These are phyloP conservation scores for Mantis religiosa DNA, from an alignment of 2,888 invertebrate genomes.

Conservation along the genomic window DNA sequence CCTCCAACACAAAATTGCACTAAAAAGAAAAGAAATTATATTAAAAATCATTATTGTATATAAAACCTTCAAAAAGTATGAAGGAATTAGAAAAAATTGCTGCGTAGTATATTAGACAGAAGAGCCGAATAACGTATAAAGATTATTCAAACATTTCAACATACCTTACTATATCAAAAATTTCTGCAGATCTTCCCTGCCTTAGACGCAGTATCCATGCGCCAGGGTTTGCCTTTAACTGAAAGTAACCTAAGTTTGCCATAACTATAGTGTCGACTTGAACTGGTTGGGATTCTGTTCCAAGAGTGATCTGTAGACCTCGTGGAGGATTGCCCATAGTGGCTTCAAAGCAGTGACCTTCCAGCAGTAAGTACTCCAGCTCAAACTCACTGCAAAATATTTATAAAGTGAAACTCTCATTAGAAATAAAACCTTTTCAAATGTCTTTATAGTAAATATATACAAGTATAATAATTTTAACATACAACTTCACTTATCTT, in stretches of 20 bases:
- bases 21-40: too few relatives aligned
- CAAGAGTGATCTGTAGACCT: conserved; percentile 93
- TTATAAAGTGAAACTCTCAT: not conserved
- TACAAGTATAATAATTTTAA: too few relatives aligned
- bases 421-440: too few relatives aligned
- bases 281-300: conserved; percentile 71
- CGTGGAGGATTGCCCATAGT: conserved; percentile 88
- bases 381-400: conserved; percentile 80
- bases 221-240: conserved; percentile 95
- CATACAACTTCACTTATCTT: too few relatives aligned
- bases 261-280: conserved; percentile 98
- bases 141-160: conserved; percentile 28
- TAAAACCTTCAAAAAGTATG: too few relatives aligned
- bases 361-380: conserved; percentile 87
- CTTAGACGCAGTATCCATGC: conserved; percentile 87
- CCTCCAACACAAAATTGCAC: too few relatives aligned
- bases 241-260: conserved; percentile 99
- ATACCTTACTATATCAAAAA: conserved; percentile 84
- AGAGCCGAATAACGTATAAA: too few relatives aligned
- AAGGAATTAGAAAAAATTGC: too few relatives aligned
- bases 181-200: conserved; percentile 90
- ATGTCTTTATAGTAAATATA: too few relatives aligned
- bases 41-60: too few relatives aligned
- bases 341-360: conserved; percentile 95
- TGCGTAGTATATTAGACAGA: too few relatives aligned